These are phyloP conservation scores for Sarcophaga subvicina DNA, from an alignment of 2,888 invertebrate species.

Conservation along the genomic window DNA sequence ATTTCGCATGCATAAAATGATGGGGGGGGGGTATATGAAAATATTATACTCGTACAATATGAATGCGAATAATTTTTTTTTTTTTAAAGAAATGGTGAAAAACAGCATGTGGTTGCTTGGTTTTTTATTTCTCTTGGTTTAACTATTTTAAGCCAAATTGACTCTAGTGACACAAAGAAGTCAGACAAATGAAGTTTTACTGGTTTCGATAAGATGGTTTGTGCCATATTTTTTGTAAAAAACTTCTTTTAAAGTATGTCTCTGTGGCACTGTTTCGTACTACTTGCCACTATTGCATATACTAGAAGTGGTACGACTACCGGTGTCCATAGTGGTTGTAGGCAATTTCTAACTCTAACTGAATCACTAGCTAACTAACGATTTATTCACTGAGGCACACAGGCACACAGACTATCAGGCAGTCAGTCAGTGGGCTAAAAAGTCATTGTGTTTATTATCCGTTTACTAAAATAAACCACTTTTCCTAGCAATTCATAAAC, in stretches of 20 bases:
- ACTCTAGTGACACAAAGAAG: conserved; percentile 62
- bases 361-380: conserved; percentile 7
- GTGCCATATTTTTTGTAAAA: conserved; percentile 28
- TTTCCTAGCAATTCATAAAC: conserved; percentile 47
- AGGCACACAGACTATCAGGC: neutral
- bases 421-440: conserved; percentile 23
- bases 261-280: conserved; percentile 33
- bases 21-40: no score
- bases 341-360: neutral
- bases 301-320: neutral
- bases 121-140: neutral
- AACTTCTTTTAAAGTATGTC: conserved; percentile 8
- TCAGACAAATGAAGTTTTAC: conserved; percentile 61
- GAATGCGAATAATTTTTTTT: conserved; percentile 30
- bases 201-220: conserved; percentile 41
- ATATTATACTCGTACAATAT: neutral
- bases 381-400: conserved; percentile 16
- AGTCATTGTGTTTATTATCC: conserved; percentile 28
- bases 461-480: conserved; percentile 40
- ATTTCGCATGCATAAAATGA: neutral
- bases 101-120: conserved; percentile 62
- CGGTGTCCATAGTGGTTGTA: neutral
- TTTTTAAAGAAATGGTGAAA: conserved; percentile 28
- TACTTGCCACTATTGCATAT: conserved; percentile 12
- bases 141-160: conserved; percentile 39